These are phyloP conservation scores for Benitochromis conjunctus DNA, from an alignment of 2,113 vertebrate species.

Conservation along the genomic window DNA sequence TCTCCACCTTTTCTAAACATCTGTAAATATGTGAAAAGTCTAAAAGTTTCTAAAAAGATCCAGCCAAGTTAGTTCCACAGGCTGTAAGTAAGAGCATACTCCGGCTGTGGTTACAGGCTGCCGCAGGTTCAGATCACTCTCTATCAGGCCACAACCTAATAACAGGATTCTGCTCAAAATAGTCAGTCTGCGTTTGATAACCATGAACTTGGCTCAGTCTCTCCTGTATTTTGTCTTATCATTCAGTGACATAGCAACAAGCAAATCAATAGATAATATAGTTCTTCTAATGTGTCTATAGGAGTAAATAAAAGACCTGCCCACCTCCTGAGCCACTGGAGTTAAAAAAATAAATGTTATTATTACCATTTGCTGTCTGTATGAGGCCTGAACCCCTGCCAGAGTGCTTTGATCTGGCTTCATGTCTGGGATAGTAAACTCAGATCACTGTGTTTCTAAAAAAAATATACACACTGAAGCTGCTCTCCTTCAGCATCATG, in stretches of 20 bases:
- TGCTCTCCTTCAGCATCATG: background rate
- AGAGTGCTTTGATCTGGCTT: background rate
- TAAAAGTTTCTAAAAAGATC: fast-evolving
- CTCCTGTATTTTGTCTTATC: background rate
- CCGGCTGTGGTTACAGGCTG: background rate
- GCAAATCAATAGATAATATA: background rate
- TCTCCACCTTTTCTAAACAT: background rate
- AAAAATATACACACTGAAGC: background rate
- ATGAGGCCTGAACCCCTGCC: background rate
- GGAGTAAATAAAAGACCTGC: fast-evolving
- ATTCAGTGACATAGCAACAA: background rate
- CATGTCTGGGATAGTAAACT: background rate
- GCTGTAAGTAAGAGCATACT: background rate
- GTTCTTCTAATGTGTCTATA: background rate
- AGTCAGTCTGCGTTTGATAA: background rate
- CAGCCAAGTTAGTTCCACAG: fast-evolving
- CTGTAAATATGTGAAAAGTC: background rate
- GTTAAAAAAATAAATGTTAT: background rate
- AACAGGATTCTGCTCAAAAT: too few species aligned
- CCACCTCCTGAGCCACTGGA: background rate
- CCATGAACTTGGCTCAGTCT: background rate
- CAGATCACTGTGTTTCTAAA: fast-evolving
- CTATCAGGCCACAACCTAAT: too few species aligned
- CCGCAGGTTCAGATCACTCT: too few species aligned
- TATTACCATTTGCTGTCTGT: fast-evolving